Conservation (phyloP, 2,113 vertebrate species). For the Rhineura floridana region DNA sequence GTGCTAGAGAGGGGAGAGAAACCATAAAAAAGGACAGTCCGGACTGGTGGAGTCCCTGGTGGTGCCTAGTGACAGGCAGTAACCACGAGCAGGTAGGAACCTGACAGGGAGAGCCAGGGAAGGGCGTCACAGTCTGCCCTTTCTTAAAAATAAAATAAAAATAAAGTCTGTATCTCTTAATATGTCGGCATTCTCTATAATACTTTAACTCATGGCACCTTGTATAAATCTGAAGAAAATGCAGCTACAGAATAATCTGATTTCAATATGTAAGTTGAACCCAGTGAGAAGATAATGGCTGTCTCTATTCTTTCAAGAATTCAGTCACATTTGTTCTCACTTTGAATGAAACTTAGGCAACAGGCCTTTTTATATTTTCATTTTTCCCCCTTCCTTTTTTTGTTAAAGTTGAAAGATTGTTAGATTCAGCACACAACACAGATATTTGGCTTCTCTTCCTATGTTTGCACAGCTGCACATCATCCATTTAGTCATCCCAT, state of each 20-base stretch:
- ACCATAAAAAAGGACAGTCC: too few species aligned
- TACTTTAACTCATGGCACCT: neutral
- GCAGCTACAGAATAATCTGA: neutral
- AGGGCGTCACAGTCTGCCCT: too few species aligned
- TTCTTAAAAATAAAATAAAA: neutral
- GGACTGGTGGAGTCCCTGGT: too few species aligned
- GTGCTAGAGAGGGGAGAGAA: too few species aligned
- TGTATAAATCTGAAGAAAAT: neutral
- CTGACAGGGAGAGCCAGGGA: too few species aligned
- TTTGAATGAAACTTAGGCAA: neutral
- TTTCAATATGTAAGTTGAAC: constrained; percentile 19
- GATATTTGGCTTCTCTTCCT: constrained; percentile 19
- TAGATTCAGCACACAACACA: constrained; percentile 21
- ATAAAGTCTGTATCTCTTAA: neutral
- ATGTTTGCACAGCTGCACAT: constrained; percentile 29
- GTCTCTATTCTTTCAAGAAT: neutral
- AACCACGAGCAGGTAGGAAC: too few species aligned
- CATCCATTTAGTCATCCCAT: neutral
- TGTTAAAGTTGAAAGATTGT: constrained; percentile 8
- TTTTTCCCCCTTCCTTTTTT: constrained; percentile 8
- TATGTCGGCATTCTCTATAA: neutral
- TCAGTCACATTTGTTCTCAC: neutral
- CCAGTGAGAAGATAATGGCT: neutral
- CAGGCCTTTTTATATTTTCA: constrained; percentile 15
- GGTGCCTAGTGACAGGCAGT: too few species aligned